phyloP scores from a whole-genome alignment of 2,797 vertebrate species.

The Distichodus sexfasciatus region DNA sequence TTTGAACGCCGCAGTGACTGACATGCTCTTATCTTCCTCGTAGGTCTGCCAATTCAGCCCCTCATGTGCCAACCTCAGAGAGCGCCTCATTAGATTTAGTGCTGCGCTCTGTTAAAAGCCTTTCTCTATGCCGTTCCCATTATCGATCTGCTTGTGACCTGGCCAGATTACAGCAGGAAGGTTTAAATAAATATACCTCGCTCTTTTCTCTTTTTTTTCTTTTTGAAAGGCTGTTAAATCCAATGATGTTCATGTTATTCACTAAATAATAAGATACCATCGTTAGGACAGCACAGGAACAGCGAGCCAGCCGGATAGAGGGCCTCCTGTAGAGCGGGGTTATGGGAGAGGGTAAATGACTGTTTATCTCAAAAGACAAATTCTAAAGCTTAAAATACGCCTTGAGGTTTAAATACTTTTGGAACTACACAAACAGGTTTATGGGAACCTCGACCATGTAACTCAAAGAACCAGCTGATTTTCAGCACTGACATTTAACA shows the following conservation, averaged over 20 bases:
- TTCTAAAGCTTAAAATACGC: too few species aligned
- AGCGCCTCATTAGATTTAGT: conserved; percentile 51
- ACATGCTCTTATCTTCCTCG: conserved; percentile 36
- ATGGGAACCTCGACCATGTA: too few species aligned
- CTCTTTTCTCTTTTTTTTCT: too few species aligned
- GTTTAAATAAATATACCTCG: conserved; percentile 48
- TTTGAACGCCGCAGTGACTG: conserved; percentile 7
- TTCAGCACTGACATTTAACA: too few species aligned
- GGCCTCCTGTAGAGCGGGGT: background rate
- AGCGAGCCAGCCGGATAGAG: background rate
- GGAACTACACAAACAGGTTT: too few species aligned
- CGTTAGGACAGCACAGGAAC: background rate
- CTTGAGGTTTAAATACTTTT: too few species aligned
- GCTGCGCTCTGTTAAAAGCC: conserved; percentile 44
- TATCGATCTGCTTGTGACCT: conserved; percentile 48
- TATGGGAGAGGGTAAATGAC: background rate
- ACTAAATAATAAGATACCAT: conserved; percentile 37
- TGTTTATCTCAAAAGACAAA: background rate
- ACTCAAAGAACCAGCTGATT: too few species aligned
- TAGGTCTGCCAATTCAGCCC: conserved; percentile 53
- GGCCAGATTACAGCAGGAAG: conserved; percentile 43
- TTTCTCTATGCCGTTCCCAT: conserved; percentile 30
- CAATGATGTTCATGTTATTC: conserved; percentile 24
- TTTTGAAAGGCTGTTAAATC: conserved; percentile 27
- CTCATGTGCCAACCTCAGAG: conserved; percentile 32